Percentiles rank a stretch among this genome's conserved stretches.
phyloP scores from a whole-genome alignment of 1,140 invertebrate genomes.

The Eciton burchellii region DNA sequence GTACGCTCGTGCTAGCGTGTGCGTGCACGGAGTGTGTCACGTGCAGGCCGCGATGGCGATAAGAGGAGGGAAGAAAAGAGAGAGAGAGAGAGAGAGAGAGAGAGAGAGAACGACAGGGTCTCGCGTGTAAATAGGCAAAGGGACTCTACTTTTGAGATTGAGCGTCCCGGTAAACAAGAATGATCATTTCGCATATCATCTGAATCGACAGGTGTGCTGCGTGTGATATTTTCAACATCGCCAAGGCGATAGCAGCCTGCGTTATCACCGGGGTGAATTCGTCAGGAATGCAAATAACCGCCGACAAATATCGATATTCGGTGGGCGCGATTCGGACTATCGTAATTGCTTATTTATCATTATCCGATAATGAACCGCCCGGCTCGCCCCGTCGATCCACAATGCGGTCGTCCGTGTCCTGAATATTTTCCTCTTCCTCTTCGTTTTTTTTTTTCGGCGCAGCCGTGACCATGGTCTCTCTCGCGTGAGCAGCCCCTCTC shows the following conservation, averaged over 20 bases:
- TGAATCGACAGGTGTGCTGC: constrained; percentile 21
- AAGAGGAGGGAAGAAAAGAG: neutral
- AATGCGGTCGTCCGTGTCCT: neutral
- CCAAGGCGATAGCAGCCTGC: neutral
- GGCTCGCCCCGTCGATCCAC: no score
- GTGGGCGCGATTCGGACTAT: neutral
- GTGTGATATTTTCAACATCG: neutral
- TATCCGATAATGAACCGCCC: neutral
- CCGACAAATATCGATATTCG: neutral
- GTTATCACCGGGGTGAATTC: neutral
- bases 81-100: neutral
- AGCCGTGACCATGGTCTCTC: neutral
- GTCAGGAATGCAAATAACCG: neutral
- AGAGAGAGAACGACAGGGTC: neutral
- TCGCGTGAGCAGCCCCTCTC: constrained; percentile 42
- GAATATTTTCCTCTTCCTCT: no score
- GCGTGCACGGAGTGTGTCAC: constrained; percentile 56
- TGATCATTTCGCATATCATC: constrained; percentile 24
- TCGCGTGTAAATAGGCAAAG: constrained; percentile 40
- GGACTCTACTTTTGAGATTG: constrained; percentile 37
- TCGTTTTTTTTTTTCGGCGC: neutral
- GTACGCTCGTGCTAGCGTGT: constrained; percentile 63
- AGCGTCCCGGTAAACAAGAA: constrained; percentile 3
- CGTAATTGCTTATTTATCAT: neutral
- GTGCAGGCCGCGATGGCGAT: constrained; percentile 18